phyloP scores from a whole-genome alignment of 1,140 invertebrate genomes.

The Apis florea region DNA sequence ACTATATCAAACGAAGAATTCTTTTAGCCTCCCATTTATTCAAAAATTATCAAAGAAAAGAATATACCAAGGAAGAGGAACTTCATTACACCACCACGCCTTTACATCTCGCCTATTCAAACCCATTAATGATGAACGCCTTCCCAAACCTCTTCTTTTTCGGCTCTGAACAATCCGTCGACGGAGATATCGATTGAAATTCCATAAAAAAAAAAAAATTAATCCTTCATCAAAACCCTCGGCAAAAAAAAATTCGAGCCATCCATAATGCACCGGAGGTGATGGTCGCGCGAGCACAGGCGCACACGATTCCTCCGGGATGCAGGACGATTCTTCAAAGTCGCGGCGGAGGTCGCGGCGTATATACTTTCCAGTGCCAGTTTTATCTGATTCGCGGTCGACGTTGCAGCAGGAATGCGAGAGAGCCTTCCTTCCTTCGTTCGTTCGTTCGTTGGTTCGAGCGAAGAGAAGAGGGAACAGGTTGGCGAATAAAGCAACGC shows the following conservation, averaged over 20 bases:
- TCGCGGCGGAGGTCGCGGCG: constrained; percentile 1
- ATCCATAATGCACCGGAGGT: constrained; percentile 20
- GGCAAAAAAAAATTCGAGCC: neutral
- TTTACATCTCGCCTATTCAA: no score
- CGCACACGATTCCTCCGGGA: neutral
- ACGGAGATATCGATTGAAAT: neutral
- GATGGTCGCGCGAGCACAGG: neutral
- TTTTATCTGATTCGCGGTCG: constrained; percentile 53
- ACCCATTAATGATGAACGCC: neutral
- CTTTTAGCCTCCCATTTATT: no score
- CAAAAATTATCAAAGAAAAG: no score
- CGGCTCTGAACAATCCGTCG: neutral
- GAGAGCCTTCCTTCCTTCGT: constrained; percentile 31
- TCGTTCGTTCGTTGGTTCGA: neutral
- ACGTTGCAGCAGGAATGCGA: constrained; percentile 36
- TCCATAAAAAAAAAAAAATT: neutral
- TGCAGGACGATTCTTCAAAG: constrained; percentile 41
- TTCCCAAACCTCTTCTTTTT: neutral
- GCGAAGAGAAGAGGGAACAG: constrained; percentile 24
- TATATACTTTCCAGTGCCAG: constrained; percentile 43
- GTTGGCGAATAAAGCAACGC: constrained; percentile 48
- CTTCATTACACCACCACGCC: no score
- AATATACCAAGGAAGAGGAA: no score
- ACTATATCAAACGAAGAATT: neutral
- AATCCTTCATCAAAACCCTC: neutral